Base-by-base conservation (phyloP, 2,113 vertebrate genomes). In the Phalacrocorax pelagicus region DNA sequence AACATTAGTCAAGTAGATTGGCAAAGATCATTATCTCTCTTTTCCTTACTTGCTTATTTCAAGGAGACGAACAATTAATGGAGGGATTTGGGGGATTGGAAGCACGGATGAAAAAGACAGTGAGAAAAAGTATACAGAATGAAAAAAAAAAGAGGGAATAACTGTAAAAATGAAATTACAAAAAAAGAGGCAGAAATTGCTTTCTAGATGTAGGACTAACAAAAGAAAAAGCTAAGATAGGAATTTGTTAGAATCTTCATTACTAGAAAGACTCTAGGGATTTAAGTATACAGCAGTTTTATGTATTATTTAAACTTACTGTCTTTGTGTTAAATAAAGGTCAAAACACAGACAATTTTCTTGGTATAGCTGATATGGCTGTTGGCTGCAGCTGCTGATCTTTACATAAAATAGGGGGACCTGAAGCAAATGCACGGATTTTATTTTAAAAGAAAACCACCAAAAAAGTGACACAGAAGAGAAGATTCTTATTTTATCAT, bases 251-350 rank as follows among this genome's bases (percentile, higher is more conserved):
- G 78, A 69, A 44, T 49, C 57, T 69, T 84, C 83, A 74, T 55
- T 17, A 93, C 21, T 69, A 46, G 40, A 79, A 96, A 87, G 73
- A 71, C 34, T 24, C 49, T 6, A 73, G 49, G 17, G 19, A 73
- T 67, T 81, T 95, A 91, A 88, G 70, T 16, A 80, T 15, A 62
- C 3, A 15, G 22, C 27, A 61, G 18, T 61, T 78, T 79, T 94
- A 86, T 17, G 8, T 58, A 85, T 78, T 86, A 75, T 94, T 92
- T 94, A 89, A 92, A 62, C 52, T 65, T 74, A 55, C 26, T 44
- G 36, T 72, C 52, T 92, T 97, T 10, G 7, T 55, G 32, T 69
- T 96, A 83, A 83, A 92, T 38, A 97, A 97, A 97, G 71, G 55
- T 95, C 84, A 97, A 89, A 82, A 52, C 61, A 91, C 26, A 87